Evolutionary conservation across 2,888 invertebrate genomes (phyloP).

Genomic region (Euproctis similis): DNA sequence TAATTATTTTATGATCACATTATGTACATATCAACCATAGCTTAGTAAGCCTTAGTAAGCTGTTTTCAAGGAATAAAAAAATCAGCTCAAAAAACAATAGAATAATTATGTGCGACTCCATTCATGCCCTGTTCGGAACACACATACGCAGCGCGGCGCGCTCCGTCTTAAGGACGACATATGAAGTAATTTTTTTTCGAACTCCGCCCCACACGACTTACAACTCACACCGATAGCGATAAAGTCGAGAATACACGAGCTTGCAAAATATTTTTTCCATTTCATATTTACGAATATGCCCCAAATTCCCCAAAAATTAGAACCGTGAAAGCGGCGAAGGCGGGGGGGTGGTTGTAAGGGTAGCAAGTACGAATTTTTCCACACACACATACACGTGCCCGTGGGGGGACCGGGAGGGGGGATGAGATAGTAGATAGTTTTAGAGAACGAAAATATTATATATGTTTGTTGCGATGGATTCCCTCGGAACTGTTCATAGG

Average conservation of each 20-base stretch:
- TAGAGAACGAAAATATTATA: slow-evolving; percentile 61
- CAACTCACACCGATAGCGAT: slow-evolving; percentile 29
- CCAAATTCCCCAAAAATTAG: slow-evolving; percentile 78
- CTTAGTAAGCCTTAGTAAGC: too few relatives aligned
- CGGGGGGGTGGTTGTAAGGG: slow-evolving; percentile 35
- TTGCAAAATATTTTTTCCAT: slow-evolving; percentile 75
- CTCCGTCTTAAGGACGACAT: slow-evolving; percentile 77
- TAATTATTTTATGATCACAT: too few relatives aligned
- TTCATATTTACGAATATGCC: slow-evolving; percentile 78
- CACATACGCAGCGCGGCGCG: slow-evolving; percentile 72
- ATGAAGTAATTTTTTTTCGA: slow-evolving; percentile 76
- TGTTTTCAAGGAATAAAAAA: too few relatives aligned
- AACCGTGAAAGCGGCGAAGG: slow-evolving; percentile 71
- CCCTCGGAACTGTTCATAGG: slow-evolving; percentile 39
- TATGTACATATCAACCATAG: too few relatives aligned
- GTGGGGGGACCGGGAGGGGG: slow-evolving; percentile 20
- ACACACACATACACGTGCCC: slow-evolving; percentile 25
- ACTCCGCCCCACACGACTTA: slow-evolving; percentile 34
- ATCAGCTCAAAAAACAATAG: slow-evolving; percentile 10
- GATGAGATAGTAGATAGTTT: slow-evolving; percentile 68
- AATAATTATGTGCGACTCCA: slow-evolving; percentile 36
- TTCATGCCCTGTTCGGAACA: slow-evolving; percentile 43
- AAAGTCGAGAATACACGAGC: slow-evolving; percentile 37
- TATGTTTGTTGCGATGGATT: slow-evolving; percentile 37
- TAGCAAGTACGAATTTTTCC: slow-evolving; percentile 48